A percentile compares a stretch with the other conserved stretches of the same genome.
Conservation (phyloP, 2,113 vertebrate species). For the Megaceryle torquata region DNA sequence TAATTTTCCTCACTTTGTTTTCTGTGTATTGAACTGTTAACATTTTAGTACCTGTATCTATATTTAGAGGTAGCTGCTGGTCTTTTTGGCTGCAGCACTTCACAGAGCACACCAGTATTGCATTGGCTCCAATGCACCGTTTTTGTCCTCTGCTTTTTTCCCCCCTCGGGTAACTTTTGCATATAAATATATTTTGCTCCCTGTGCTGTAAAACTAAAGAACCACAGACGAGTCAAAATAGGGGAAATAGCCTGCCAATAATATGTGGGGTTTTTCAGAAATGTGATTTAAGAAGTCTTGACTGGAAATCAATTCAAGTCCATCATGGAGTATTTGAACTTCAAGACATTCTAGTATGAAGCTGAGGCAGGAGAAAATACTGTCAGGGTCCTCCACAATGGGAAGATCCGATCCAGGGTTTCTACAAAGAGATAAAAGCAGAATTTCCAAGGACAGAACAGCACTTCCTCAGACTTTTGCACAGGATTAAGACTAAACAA, state of each 20-base stretch:
- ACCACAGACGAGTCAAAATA: neutral
- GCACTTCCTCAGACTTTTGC: neutral
- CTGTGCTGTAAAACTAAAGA: neutral
- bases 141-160: neutral
- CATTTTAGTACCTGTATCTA: neutral
- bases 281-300: neutral
- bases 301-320: slow-evolving; percentile 46
- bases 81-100: neutral
- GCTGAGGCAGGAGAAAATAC: neutral
- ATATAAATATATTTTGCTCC: neutral
- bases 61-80: neutral
- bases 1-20: slow-evolving; percentile 13
- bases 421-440: neutral
- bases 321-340: neutral
- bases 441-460: neutral
- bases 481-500: slow-evolving; percentile 21
- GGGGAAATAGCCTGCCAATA: neutral
- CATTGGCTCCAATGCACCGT: neutral
- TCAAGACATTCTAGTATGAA: neutral
- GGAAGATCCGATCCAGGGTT: neutral
- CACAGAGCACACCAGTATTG: neutral
- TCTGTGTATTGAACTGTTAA: neutral
- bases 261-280: neutral
- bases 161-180: neutral
- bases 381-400: neutral